Evolutionary conservation across 2,113 vertebrate genomes (phyloP).

Genomic region (Microcebus murinus): DNA sequence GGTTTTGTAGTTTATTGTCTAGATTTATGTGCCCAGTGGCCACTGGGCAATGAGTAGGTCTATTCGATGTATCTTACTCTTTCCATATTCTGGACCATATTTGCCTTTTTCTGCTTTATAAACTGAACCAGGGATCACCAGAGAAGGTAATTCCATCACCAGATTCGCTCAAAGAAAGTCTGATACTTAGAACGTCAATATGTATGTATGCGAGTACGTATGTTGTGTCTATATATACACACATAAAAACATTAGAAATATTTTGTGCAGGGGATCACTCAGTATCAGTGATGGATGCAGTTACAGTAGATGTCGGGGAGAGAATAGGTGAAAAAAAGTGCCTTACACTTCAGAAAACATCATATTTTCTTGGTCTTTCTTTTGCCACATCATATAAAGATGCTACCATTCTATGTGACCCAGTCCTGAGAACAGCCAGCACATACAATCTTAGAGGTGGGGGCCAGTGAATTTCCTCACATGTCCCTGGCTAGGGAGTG

Average conservation of each 20-base stretch:
- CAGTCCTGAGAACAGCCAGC: neutral
- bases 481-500: neutral
- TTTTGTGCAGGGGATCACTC: neutral
- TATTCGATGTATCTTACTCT: neutral
- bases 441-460: neutral
- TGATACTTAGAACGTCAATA: neutral
- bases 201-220: neutral
- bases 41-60: neutral
- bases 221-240: neutral
- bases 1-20: neutral
- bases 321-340: neutral
- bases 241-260: neutral
- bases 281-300: neutral
- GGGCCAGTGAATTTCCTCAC: neutral
- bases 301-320: neutral
- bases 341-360: neutral
- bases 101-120: constrained; percentile 23
- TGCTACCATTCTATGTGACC: neutral
- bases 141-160: neutral
- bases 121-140: neutral
- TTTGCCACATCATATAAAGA: neutral
- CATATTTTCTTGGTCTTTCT: constrained; percentile 21
- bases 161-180: neutral
- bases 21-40: neutral
- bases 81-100: neutral